Percentiles rank a stretch among this genome's conserved stretches.
These are phyloP conservation scores for Drosophila lacteicornis DNA, from an alignment of 1,140 invertebrate species.

Conservation along the genomic window DNA sequence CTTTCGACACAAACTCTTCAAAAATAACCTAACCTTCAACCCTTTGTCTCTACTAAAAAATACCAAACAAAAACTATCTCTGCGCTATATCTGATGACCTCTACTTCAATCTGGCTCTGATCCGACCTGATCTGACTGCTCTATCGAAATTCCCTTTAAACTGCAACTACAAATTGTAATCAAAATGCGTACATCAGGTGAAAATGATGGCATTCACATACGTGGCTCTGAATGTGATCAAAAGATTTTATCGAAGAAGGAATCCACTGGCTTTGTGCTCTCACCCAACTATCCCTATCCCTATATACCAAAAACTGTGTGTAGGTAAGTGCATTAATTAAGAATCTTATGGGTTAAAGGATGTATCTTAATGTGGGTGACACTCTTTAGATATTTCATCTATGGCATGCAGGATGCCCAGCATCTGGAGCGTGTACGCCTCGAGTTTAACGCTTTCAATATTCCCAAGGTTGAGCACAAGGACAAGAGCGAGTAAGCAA, in stretches of 20 bases:
- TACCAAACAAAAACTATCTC: slow-evolving; percentile 13
- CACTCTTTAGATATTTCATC: slow-evolving; percentile 92
- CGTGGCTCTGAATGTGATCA: slow-evolving; percentile 98
- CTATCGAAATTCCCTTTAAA: slow-evolving; percentile 46
- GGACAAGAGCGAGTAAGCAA: slow-evolving; percentile 79
- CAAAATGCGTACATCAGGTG: slow-evolving; percentile 69
- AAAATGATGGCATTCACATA: slow-evolving; percentile 96
- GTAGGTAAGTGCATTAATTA: slow-evolving; percentile 87
- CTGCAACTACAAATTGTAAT: slow-evolving; percentile 45
- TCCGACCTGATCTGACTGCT: slow-evolving; percentile 31
- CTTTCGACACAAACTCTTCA: slow-evolving; percentile 8
- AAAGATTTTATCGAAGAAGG: slow-evolving; percentile 96
- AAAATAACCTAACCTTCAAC: slow-evolving; percentile 15
- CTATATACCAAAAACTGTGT: slow-evolving; percentile 97
- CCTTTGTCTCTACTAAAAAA: slow-evolving; percentile 34
- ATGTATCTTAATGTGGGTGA: not conserved
- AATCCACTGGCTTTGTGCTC: slow-evolving; percentile 95
- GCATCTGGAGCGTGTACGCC: slow-evolving; percentile 95
- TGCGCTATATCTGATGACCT: slow-evolving; percentile 36
- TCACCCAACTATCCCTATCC: slow-evolving; percentile 98
- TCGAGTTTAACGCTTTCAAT: slow-evolving; percentile 95
- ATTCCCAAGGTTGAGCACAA: slow-evolving; percentile 92
- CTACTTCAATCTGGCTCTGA: slow-evolving; percentile 28
- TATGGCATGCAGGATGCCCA: slow-evolving; percentile 98
- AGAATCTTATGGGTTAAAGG: fast-evolving